Base-by-base conservation (phyloP, 2,888 invertebrate species). In the Apantesis nais region DNA sequence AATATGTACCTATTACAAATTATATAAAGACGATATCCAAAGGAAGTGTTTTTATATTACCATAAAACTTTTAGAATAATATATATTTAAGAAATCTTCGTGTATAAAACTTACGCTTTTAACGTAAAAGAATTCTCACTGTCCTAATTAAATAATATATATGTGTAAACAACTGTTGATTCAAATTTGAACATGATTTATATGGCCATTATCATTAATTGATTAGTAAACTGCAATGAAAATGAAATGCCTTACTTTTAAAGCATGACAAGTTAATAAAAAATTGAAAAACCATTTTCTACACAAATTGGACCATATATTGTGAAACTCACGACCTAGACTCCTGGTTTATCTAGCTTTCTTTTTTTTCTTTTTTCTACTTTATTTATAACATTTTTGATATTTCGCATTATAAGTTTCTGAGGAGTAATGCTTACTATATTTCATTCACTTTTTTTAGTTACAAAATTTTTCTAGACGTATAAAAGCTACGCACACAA, bases 281-380 rank as follows among this genome's bases (percentile, higher is more conserved):
- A 82, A 74, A 77, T 82, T 77, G 78, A 75, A 74, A 85, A 86
- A 82, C 81, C 78, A 81, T 80, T 78, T 82, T 85, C 86, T 82
- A 86, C 85, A 60, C 87, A 84, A 89, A 89, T 90, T 90, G 91
- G 90, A 90, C 90, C 90, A 85, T 88, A 84, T 78, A 83, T 82
- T 83, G 85, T 86, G 83, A 83, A 58, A 39, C 58, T 83, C 83
- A 83, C 79, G 81, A 85, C 81, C 82, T 87, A 86, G 73, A 73
- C 84, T 83, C 78, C 85, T 80, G 85, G 84, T 88, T 88, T 88
- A 85, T 75, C 79, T 85, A 85, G 76, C 71, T 78, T 79, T 69
- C 79, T 79, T 78, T 83, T 84, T 74, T 73, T 78, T 74, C 71
- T 74, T 74, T 85, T 79, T 77, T 75, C 81, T 85, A 69, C 78